Evolutionary conservation across 1,140 invertebrate species (phyloP), one percentile per base, ranked within the genome.

Genomic region (Campoletis sonorensis): DNA sequence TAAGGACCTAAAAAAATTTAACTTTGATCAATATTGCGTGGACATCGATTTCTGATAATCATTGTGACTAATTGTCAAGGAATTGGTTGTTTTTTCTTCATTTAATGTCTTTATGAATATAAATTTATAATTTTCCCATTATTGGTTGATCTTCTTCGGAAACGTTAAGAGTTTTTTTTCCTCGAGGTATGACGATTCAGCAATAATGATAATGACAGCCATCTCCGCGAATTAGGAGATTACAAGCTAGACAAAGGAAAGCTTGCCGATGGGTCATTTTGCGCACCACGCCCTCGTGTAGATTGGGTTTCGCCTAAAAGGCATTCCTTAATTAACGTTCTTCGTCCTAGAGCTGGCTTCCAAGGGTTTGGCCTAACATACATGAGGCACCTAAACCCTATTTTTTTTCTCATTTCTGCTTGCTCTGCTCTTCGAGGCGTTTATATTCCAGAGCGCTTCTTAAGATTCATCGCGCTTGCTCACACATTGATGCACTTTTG

Each of bases 261-360:
- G 21, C 11, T 37, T 15, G 71, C 15, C 49, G 68, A 76, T 67
- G 72, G 71, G 27, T 68, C 72, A 68, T 51, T 11, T 8, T 75
- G 72, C 76, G 67, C 33, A 67, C 68, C 75, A 81, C 80, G 64
- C 64, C 80, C 51, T 58, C 76, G 37, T 16, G 37, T 11, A 82
- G 82, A 87, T 83, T 84, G 84, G 82, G 82, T 87, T 85, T 82
- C 51, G 75, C 61, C 77, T 85, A 81, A 82, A 85, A 86, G 82
- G 84, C 81, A 86, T 86, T 84, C 83, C 82, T 84, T 87, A 87
- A 89, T 89, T 89, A 87, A 84, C 82, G 82, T 68, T 64, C 58
- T 58, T 40, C 79, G 80, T 30, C 27, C 61, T 37, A 67, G 45
- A 21, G 37, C 61, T 30, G 51, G 73, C 49, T 71, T 27, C 54